Base-by-base conservation (phyloP, 1,140 invertebrate species). In the Vanessa tameamea region DNA sequence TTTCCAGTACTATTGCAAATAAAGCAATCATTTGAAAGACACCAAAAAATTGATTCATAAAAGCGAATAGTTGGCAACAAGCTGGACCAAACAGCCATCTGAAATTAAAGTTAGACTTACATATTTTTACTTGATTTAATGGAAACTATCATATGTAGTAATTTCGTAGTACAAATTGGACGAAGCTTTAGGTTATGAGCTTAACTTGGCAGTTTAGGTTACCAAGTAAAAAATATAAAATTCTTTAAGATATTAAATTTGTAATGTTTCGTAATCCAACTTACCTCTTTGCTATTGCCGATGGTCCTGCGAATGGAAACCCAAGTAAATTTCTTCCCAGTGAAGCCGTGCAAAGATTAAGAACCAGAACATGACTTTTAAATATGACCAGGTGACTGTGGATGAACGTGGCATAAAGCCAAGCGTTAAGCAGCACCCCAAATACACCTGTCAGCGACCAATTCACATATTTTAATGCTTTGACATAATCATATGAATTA, bases 41-140 rank as follows among this genome's bases (percentile, higher is more conserved):
- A 82, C 93, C 92, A 79, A 92, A 89, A 77, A 94, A 90, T 82
- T 93, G 93, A 81, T 93, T 92, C 73, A 93, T 80, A 84, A 94
- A 94, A 61, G 91, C 93, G 79, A 89, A 94, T 43, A 93, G 78
- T 78, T 93, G 91, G 80, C 93, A 94, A 74, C 92, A 93, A 55
- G 88, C 78, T 74, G 87, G 74, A 26, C 93, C 93, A 75, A 93
- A 93, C 20, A 93, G 76, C 93, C 93, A 94, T 93, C 93, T 93
- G 80, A 79, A 93, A 91, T 67, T 20, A 57, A 50, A 78, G 14
- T 59, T 48, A 11, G n/a, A 13, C 14, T 15, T 31, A 59, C 4
- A 14, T 31, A 15, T 55, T 57, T 63, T 37, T n/a, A 70, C 2
- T 68, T 9, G 6, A 51, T 31, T 31, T 31, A 31, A 31, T 4